phyloP scores from a whole-genome alignment of 2,113 vertebrate genomes.

The Anser cygnoides region DNA sequence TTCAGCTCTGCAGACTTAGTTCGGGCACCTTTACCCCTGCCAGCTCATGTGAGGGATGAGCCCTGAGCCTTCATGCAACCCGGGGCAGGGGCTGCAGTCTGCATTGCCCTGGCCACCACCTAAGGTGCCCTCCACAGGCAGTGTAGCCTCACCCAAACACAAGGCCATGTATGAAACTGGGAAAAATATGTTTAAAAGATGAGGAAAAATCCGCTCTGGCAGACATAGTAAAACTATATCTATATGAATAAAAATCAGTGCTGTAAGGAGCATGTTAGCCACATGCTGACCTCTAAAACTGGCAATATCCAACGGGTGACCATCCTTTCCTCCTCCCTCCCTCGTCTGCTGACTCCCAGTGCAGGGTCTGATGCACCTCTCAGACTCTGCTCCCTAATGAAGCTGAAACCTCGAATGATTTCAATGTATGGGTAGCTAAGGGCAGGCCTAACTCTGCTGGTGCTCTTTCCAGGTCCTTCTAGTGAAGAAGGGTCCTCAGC shows the following conservation, averaged over 20 bases:
- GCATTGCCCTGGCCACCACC: not conserved
- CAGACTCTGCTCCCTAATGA: rapidly evolving
- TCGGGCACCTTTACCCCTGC: not conserved
- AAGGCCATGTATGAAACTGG: not conserved
- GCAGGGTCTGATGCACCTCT: not conserved
- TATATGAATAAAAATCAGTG: not conserved
- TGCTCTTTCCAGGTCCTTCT: not conserved
- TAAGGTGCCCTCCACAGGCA: not conserved
- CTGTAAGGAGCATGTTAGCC: not conserved
- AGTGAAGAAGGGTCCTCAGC: not conserved
- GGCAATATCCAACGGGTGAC: rapidly evolving
- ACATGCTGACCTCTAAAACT: not conserved
- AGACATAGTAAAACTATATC: not conserved
- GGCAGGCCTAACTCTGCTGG: not conserved
- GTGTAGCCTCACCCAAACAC: not conserved
- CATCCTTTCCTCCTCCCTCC: not conserved
- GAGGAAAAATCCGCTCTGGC: not conserved
- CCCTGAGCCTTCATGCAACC: too few species aligned
- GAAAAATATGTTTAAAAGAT: not conserved
- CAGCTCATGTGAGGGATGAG: not conserved
- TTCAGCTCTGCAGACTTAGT: not conserved
- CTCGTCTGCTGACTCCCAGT: not conserved
- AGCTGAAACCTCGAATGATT: not conserved
- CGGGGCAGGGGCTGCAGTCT: not conserved
- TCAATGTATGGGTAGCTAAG: not conserved